Conservation (phyloP, 1,140 invertebrate species). For the Atta colombica region DNA sequence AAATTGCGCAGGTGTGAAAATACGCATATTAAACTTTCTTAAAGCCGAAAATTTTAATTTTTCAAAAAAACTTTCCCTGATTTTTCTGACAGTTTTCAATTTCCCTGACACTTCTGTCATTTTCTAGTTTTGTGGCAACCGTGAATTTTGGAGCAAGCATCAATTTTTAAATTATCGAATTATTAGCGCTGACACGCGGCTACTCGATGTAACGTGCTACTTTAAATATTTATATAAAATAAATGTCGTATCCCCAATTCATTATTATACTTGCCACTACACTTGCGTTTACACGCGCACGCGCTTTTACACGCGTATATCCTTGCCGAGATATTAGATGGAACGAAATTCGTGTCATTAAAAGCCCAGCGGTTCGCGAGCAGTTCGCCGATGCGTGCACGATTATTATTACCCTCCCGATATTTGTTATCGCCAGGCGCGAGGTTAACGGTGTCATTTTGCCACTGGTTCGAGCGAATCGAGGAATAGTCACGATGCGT, state of each 20-base stretch:
- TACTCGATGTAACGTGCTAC: too few relatives aligned
- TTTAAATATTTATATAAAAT: background rate
- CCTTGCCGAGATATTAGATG: conserved; percentile 13
- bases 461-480: conserved; percentile 43
- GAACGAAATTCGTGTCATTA: conserved; percentile 6
- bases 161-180: too few relatives aligned
- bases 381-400: conserved; percentile 34
- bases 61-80: too few relatives aligned
- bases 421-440: conserved; percentile 60
- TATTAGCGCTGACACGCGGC: too few relatives aligned
- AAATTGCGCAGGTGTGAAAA: too few relatives aligned
- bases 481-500: conserved; percentile 60
- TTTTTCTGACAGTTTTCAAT: too few relatives aligned
- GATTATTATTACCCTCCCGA: conserved; percentile 61
- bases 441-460: conserved; percentile 67
- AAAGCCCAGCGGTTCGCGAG: conserved; percentile 22
- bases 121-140: too few relatives aligned
- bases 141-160: too few relatives aligned
- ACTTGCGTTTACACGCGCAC: background rate
- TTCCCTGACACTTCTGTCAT: too few relatives aligned
- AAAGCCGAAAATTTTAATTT: too few relatives aligned
- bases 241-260: background rate
- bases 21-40: too few relatives aligned
- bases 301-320: background rate
- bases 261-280: background rate